A percentile compares a stretch with the other conserved stretches of the same genome.
Evolutionary conservation across 2,888 invertebrate genomes (phyloP).

Genomic region (Lathronympha strigana): DNA sequence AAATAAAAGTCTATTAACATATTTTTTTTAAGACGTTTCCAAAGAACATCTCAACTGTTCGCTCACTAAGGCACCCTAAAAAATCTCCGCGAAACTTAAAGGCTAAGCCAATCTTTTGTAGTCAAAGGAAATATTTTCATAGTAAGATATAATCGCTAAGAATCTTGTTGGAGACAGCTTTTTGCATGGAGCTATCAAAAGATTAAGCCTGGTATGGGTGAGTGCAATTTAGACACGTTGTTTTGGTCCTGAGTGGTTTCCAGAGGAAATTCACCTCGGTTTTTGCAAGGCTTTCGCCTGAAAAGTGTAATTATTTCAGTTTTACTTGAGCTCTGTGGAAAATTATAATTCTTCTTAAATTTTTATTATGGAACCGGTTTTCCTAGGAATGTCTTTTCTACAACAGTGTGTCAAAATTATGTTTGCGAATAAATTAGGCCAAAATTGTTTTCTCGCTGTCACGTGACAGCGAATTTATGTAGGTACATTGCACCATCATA

Average conservation of each 20-base stretch:
- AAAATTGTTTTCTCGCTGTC: too few species aligned
- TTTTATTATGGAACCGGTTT: too few species aligned
- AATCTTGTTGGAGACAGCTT: constrained; percentile 34
- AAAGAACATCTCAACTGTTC: not conserved
- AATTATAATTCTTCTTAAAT: too few species aligned
- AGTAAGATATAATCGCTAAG: constrained; percentile 40
- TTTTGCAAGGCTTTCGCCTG: not conserved
- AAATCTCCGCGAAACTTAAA: constrained; percentile 45
- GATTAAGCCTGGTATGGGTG: constrained; percentile 10
- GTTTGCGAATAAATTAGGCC: too few species aligned
- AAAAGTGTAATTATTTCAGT: constrained; percentile 7
- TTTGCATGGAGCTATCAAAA: constrained; percentile 35
- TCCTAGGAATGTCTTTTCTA: too few species aligned
- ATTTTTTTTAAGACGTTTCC: not conserved
- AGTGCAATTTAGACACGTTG: constrained; percentile 26
- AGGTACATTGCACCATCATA: too few species aligned
- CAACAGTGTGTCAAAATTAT: too few species aligned
- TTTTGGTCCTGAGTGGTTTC: constrained; percentile 13
- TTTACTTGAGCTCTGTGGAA: too few species aligned
- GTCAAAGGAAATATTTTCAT: constrained; percentile 45
- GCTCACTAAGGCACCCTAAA: constrained; percentile 30
- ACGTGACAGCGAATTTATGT: too few species aligned
- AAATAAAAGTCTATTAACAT: not conserved
- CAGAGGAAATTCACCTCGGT: not conserved
- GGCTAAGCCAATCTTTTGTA: constrained; percentile 46